These are phyloP conservation scores for Pachycephala philippinensis DNA, from an alignment of 2,113 vertebrate species.

Conservation along the genomic window DNA sequence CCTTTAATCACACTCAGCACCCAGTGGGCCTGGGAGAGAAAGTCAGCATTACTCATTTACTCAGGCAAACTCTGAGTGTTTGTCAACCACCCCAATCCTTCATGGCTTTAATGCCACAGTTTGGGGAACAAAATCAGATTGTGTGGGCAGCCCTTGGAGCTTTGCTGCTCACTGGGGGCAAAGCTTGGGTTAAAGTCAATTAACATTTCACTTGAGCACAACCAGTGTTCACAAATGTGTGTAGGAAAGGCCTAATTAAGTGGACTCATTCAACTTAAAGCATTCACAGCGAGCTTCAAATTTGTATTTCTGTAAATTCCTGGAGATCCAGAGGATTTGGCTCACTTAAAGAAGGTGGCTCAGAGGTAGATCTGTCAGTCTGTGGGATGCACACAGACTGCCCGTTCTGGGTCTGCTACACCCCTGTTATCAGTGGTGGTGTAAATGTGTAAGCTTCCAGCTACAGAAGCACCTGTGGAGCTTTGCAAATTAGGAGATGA, in stretches of 20 bases:
- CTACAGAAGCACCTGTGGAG: background rate
- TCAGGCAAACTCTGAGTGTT: background rate
- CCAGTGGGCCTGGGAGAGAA: background rate
- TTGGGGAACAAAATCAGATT: background rate
- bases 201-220: background rate
- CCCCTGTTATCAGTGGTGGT: background rate
- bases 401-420: background rate
- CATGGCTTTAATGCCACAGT: accelerated
- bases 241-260: background rate
- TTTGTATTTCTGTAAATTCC: background rate
- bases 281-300: background rate
- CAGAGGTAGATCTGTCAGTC: background rate
- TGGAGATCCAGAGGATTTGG: background rate
- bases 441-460: background rate
- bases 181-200: background rate
- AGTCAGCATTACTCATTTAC: background rate
- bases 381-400: background rate
- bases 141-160: background rate
- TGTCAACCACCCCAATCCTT: background rate
- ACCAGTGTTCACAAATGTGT: background rate
- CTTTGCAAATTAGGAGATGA: background rate
- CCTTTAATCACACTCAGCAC: constrained; percentile 39
- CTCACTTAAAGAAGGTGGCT: background rate
- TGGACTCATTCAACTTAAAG: background rate
- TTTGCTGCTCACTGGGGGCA: background rate